Percentiles rank a stretch among this genome's conserved stretches.
Conservation (phyloP, 2,888 invertebrate species). For the Lissocephala sabroskyi region DNA sequence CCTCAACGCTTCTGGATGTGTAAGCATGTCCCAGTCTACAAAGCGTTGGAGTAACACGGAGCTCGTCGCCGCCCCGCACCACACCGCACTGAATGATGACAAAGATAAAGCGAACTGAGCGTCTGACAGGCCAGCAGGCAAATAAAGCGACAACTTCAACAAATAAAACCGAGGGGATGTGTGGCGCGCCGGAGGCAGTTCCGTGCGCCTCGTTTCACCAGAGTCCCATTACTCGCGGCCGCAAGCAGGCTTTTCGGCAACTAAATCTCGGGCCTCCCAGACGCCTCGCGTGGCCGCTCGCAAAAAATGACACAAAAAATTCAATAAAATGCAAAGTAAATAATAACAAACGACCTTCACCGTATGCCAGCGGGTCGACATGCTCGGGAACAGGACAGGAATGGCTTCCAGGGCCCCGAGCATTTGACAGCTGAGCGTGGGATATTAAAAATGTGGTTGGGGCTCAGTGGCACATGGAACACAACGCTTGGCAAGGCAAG, state of each 20-base stretch:
- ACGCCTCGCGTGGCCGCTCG: background rate
- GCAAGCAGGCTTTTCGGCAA: slow-evolving; percentile 6
- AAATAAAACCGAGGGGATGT: slow-evolving; percentile 30
- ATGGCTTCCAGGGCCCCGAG: background rate
- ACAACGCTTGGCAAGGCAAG: background rate
- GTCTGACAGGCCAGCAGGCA: slow-evolving; percentile 25
- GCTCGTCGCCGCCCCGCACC: slow-evolving; percentile 19
- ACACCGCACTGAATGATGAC: slow-evolving; percentile 33
- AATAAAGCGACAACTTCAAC: slow-evolving; percentile 45
- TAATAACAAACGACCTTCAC: slow-evolving; percentile 59
- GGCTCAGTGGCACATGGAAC: too few species aligned
- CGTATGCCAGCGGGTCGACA: too few species aligned
- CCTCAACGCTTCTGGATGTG: slow-evolving; percentile 5
- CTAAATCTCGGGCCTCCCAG: slow-evolving; percentile 12
- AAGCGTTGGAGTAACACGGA: slow-evolving; percentile 27
- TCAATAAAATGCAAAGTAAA: slow-evolving; percentile 56
- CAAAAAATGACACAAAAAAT: slow-evolving; percentile 13
- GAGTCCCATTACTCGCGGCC: background rate
- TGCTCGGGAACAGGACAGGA: too few species aligned
- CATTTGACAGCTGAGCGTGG: slow-evolving; percentile 39
- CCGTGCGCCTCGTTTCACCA: too few species aligned
- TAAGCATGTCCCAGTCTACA: too few species aligned
- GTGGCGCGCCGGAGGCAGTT: background rate
- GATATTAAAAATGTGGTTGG: slow-evolving; percentile 35
- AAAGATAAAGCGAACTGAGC: slow-evolving; percentile 35